Evolutionary conservation across 1,140 invertebrate species (phyloP), one percentile per base, ranked within the genome.

Genomic region (Papilio aristodemus): DNA sequence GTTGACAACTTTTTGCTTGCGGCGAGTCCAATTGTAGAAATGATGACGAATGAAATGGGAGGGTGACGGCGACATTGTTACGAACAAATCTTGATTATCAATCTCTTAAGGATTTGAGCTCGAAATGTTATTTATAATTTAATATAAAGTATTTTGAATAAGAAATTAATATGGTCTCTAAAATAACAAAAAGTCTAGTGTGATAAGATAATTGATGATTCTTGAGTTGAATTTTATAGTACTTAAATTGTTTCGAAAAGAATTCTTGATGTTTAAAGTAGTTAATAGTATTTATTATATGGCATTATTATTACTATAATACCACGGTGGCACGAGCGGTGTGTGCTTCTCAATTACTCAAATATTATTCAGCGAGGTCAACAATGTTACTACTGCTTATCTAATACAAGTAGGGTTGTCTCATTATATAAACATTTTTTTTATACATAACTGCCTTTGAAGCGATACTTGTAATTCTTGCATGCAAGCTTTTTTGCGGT

Each of bases 1-100:
- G 72, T 79, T 83, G 76, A 79, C 78, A 84, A 83, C 74, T 79
- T 81, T 82, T 76, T 76, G 54, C 69, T 74, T 70, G 68, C 17
- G 69, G 10, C n/a, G 71, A 73, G 60, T 71, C 54, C 62, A 46
- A 70, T 76, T 76, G 74, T 75, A 37, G 50, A 37, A 68, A 41
- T 58, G 54, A 71, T 72, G 72, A 74, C 70, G 72, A 74, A 74
- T 74, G 70, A 71, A 62, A 68, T 43, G 62, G 37, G 70, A 54
- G 67, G 62, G 39, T 39, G 63, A 62, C 36, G 17, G 38, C 57
- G 70, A 70, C 71, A 39, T 66, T 74, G 67, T 69, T 71, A 71
- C 50, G 57, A 46, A 39, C n/a, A 68, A 37, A 57, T 46, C 14
- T 63, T 67, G 46, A 50, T 36, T 25, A 27, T 27, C 8, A 19